Percentiles rank a stretch among this genome's conserved stretches.
These are phyloP conservation scores for Rhizoglyphus robini DNA, from an alignment of 1,140 invertebrate genomes.

Conservation along the genomic window DNA sequence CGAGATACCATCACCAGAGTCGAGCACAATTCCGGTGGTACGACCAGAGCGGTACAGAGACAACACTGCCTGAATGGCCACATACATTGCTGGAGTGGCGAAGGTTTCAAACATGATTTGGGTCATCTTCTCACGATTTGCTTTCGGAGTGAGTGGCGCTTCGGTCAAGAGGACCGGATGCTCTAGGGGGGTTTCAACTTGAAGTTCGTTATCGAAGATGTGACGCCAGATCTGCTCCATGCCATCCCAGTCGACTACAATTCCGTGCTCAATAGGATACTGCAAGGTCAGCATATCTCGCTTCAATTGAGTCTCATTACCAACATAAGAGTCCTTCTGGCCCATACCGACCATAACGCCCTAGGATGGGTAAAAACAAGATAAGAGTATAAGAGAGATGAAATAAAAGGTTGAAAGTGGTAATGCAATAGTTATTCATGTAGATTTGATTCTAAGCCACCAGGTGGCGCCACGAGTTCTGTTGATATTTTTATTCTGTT, in stretches of 20 bases:
- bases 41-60: constrained; percentile 41
- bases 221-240: constrained; percentile 50
- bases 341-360: constrained; percentile 74
- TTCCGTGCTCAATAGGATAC: constrained; percentile 50
- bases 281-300: constrained; percentile 52
- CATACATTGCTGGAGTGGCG: no score
- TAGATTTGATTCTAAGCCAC: no score
- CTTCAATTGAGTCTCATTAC: constrained; percentile 68
- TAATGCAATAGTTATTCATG: no score
- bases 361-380: no score
- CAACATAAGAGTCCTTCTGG: no score
- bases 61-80: constrained; percentile 39
- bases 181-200: constrained; percentile 87
- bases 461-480: no score
- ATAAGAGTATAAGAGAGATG: no score
- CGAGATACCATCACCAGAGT: no score
- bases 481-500: no score
- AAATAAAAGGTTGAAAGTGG: no score
- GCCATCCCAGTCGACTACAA: constrained; percentile 46
- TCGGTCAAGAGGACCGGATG: constrained; percentile 81
- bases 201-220: constrained; percentile 64
- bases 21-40: constrained; percentile 45
- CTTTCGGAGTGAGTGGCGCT: constrained; percentile 78
- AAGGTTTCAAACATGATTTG: no score
- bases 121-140: constrained; percentile 76